A percentile compares a stretch with the other conserved stretches of the same genome.
Evolutionary conservation across 2,888 invertebrate genomes (phyloP).

Genomic region (Orthonychiurus folsomi): DNA sequence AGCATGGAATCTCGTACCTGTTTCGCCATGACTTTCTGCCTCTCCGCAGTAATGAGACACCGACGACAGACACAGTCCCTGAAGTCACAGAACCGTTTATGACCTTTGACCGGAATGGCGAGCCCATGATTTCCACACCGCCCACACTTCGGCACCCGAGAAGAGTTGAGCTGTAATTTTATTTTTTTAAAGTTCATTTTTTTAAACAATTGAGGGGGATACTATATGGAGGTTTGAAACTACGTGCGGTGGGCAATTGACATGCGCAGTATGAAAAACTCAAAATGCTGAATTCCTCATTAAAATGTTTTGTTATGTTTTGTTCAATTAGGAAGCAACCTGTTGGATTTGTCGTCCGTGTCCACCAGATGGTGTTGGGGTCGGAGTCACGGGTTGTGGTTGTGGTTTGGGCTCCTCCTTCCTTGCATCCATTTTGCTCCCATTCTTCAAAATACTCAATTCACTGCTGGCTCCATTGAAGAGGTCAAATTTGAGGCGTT

Average conservation of each 20-base stretch:
- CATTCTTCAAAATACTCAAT: neutral
- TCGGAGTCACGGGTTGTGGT: no score
- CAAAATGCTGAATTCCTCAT: neutral
- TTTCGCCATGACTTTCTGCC: conserved; percentile 2
- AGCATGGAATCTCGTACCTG: no score
- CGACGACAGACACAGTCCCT: conserved; percentile 75
- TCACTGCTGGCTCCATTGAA: neutral
- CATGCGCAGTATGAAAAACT: neutral
- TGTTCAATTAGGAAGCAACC: no score
- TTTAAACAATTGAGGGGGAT: neutral
- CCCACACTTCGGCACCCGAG: conserved; percentile 81
- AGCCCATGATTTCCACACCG: conserved; percentile 86
- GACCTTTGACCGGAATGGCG: conserved; percentile 78
- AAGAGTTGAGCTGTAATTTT: neutral
- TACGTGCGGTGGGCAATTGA: no score
- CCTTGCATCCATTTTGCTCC: neutral
- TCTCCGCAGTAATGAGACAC: conserved; percentile 51
- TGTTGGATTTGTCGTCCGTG: no score
- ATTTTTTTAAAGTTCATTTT: neutral
- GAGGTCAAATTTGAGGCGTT: neutral
- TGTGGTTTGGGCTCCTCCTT: no score
- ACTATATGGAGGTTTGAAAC: neutral
- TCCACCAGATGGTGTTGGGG: neutral
- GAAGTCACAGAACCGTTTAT: conserved; percentile 83
- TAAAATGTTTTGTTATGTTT: neutral